phyloP scores from a whole-genome alignment of 2,113 vertebrate species.

The Zapornia atra region DNA sequence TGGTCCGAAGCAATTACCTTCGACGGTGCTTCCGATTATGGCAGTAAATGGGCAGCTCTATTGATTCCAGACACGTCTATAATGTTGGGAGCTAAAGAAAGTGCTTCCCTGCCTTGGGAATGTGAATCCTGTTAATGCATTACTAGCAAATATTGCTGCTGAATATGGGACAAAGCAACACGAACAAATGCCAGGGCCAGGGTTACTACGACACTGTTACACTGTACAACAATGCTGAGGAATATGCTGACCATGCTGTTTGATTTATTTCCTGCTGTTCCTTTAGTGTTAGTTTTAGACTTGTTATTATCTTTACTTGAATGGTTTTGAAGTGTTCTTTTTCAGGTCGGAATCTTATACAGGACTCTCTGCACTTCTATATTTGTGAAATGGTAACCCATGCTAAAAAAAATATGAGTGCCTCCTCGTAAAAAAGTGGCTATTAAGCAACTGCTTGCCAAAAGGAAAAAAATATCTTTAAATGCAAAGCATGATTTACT shows the following conservation, averaged over 20 bases:
- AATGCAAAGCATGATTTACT: background rate
- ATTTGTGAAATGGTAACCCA: background rate
- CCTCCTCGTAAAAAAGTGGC: background rate
- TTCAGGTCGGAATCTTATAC: background rate
- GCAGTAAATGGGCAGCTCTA: background rate
- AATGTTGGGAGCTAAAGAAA: background rate
- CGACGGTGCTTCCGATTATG: background rate
- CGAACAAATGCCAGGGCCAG: background rate
- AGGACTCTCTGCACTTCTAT: background rate
- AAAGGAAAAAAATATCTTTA: background rate
- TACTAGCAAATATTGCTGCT: background rate
- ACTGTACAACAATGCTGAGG: background rate
- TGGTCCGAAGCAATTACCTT: background rate
- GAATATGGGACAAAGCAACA: background rate
- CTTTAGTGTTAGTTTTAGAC: background rate
- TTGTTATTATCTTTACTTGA: background rate
- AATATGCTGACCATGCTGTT: background rate
- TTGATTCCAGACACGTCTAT: background rate
- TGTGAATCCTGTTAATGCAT: slow-evolving; percentile 37
- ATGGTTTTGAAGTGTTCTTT: background rate
- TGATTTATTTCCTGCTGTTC: background rate
- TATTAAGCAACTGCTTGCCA: background rate
- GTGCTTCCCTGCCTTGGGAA: slow-evolving; percentile 1
- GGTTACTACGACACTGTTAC: background rate
- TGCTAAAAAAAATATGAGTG: background rate